These are phyloP conservation scores for Hydrolagus affinis DNA, from an alignment of 2,113 vertebrate species.

Conservation along the genomic window DNA sequence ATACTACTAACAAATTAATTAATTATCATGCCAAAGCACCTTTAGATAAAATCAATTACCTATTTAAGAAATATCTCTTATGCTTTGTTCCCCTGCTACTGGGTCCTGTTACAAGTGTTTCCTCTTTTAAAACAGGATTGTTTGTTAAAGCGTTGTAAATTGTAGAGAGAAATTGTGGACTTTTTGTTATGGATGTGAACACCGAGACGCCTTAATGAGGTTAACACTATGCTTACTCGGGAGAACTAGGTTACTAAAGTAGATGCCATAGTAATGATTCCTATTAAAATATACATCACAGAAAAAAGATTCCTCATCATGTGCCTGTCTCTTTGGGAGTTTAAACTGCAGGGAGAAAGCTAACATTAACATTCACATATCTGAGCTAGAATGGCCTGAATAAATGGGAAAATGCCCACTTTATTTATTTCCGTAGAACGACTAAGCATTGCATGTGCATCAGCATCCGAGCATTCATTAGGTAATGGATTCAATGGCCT, in stretches of 20 bases:
- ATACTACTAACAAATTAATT: slow-evolving; percentile 22
- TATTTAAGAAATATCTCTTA: slow-evolving; percentile 2
- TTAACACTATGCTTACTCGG: background rate
- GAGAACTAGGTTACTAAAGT: background rate
- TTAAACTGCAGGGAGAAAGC: background rate
- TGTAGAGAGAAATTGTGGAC: background rate
- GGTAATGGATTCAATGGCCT: slow-evolving; percentile 1
- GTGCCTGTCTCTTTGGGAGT: background rate
- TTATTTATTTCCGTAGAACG: slow-evolving; percentile 4
- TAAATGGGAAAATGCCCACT: background rate
- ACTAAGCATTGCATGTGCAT: background rate
- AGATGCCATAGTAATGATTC: background rate
- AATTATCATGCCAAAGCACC: slow-evolving; percentile 22
- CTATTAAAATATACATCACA: background rate
- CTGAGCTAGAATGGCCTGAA: too few species aligned
- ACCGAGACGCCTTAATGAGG: background rate
- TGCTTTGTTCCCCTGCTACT: background rate
- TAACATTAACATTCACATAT: background rate
- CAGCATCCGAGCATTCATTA: background rate
- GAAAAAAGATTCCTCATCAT: background rate
- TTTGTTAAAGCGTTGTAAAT: background rate
- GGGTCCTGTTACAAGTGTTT: background rate
- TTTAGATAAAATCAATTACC: slow-evolving; percentile 28
- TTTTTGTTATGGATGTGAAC: background rate
- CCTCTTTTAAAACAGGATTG: background rate